phyloP scores from a whole-genome alignment of 2,888 invertebrate species.

The Calliphora vomitoria region DNA sequence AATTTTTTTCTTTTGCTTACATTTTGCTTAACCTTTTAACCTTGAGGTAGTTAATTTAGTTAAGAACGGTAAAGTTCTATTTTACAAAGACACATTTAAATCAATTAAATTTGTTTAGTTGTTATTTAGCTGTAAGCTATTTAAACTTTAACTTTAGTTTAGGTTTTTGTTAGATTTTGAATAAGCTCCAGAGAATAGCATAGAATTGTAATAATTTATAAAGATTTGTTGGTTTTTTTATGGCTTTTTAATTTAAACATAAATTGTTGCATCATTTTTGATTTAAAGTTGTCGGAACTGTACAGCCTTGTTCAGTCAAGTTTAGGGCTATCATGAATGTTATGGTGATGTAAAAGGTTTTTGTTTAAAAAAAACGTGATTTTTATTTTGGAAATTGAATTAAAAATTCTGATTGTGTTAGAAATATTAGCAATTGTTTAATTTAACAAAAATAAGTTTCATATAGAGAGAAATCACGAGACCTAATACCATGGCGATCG shows the following conservation, averaged over 20 bases:
- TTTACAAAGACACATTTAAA: conserved; percentile 77
- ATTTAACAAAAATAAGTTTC: no score
- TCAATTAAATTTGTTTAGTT: conserved; percentile 77
- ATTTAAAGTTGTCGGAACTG: conserved; percentile 74
- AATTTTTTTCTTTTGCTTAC: conserved; percentile 12
- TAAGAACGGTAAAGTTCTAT: conserved; percentile 25
- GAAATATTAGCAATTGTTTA: neutral
- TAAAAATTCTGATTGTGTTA: conserved; percentile 16
- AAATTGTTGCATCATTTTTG: conserved; percentile 33
- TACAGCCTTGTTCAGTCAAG: conserved; percentile 77
- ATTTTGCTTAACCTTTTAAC: conserved; percentile 64
- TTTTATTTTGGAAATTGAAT: neutral
- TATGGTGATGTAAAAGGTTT: conserved; percentile 18
- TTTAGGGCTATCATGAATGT: conserved; percentile 76
- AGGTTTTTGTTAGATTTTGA: neutral
- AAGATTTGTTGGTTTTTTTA: no score
- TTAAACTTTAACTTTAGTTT: conserved; percentile 78
- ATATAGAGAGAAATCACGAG: no score
- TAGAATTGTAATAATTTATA: no score
- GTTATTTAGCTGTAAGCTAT: conserved; percentile 70
- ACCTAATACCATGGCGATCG: no score
- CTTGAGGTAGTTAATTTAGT: conserved; percentile 58
- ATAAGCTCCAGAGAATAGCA: neutral
- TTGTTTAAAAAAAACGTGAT: conserved; percentile 42
- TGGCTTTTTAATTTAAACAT: conserved; percentile 29